Evolutionary conservation across 2,797 vertebrate genomes (phyloP).

Genomic region (Scarus forsteni): DNA sequence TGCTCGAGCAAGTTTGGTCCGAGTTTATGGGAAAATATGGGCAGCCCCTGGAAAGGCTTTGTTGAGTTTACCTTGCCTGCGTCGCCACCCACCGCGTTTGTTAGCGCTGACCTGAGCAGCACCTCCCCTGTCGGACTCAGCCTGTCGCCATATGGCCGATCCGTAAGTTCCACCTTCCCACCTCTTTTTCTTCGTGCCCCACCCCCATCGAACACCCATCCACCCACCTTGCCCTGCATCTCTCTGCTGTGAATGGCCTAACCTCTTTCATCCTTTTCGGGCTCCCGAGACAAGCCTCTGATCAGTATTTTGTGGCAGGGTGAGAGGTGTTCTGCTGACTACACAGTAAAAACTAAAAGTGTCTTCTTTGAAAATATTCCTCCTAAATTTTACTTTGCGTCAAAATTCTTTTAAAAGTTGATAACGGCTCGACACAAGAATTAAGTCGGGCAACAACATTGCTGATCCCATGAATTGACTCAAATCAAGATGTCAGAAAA

Average conservation of each 20-base stretch:
- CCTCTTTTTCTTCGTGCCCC: slow-evolving; percentile 71
- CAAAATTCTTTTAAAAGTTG: background rate
- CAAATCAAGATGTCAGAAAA: slow-evolving; percentile 3
- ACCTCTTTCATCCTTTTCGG: slow-evolving; percentile 77
- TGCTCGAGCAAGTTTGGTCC: slow-evolving; percentile 78
- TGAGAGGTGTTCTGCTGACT: slow-evolving; percentile 44
- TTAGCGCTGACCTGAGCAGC: slow-evolving; percentile 89
- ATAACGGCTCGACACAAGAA: background rate
- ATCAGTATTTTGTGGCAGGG: slow-evolving; percentile 62
- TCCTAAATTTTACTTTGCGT: slow-evolving; percentile 6
- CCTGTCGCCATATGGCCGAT: slow-evolving; percentile 88
- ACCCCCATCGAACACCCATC: slow-evolving; percentile 80
- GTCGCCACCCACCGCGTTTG: slow-evolving; percentile 86
- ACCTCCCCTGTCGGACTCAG: slow-evolving; percentile 87
- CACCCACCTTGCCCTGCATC: slow-evolving; percentile 79
- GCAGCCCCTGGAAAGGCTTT: slow-evolving; percentile 90
- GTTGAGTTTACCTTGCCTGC: slow-evolving; percentile 86
- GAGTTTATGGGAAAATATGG: slow-evolving; percentile 88
- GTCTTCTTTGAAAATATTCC: background rate
- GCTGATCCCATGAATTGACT: background rate
- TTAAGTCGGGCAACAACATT: background rate
- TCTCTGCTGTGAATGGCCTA: slow-evolving; percentile 81
- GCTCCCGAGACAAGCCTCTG: slow-evolving; percentile 87
- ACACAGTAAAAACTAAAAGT: slow-evolving; percentile 3
- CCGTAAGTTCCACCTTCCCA: slow-evolving; percentile 86